These are phyloP conservation scores for Diloba caeruleocephala DNA, from an alignment of 2,888 invertebrate species.

Conservation along the genomic window DNA sequence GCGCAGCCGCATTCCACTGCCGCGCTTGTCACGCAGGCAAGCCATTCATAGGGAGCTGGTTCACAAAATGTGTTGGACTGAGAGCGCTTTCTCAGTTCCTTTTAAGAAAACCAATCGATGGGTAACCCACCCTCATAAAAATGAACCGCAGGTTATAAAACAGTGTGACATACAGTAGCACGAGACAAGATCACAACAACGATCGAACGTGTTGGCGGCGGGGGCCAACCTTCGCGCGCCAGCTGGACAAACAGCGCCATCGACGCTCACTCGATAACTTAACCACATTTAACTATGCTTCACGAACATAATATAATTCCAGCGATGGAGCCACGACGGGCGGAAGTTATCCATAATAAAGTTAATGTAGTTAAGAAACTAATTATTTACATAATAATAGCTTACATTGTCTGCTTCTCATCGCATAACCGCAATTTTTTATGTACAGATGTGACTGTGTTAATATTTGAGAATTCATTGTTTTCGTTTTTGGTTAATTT, in stretches of 20 bases:
- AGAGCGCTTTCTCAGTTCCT: background rate
- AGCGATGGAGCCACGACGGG: constrained; percentile 2
- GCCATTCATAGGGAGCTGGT: background rate
- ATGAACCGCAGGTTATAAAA: background rate
- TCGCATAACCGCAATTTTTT: constrained; percentile 33
- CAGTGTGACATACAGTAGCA: constrained; percentile 3
- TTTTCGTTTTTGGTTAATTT: constrained; percentile 27
- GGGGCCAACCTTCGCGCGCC: constrained; percentile 44
- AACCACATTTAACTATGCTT: constrained; percentile 8
- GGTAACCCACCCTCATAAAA: background rate
- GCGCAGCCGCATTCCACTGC: constrained; percentile 10
- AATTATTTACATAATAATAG: constrained; percentile 51
- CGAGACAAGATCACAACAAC: constrained; percentile 3
- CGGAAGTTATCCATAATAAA: constrained; percentile 47
- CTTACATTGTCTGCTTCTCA: constrained; percentile 35
- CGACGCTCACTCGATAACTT: constrained; percentile 19
- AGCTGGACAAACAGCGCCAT: constrained; percentile 46
- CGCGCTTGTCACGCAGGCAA: background rate
- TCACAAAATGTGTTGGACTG: background rate
- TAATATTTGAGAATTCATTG: constrained; percentile 36
- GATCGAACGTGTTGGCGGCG: constrained; percentile 2
- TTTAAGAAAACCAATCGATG: background rate
- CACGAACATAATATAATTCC: constrained; percentile 1
- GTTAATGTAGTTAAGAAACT: constrained; percentile 40
- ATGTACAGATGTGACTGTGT: constrained; percentile 13